Evolutionary conservation across 2,888 invertebrate genomes (phyloP).

Genomic region (Hirudinaria manillensis): DNA sequence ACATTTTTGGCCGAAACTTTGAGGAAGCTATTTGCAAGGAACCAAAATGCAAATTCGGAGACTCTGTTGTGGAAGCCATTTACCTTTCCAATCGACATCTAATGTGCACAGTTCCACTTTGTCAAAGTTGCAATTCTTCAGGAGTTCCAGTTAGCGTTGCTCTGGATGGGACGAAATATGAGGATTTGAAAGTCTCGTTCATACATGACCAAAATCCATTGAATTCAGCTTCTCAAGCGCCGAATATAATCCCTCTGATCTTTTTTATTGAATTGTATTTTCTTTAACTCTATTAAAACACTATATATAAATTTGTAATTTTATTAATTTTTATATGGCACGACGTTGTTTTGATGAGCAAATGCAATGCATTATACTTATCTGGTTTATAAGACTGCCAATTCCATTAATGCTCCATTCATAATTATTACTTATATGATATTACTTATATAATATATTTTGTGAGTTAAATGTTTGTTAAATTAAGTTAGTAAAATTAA

Average conservation of each 20-base stretch:
- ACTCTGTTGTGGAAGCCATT: not conserved
- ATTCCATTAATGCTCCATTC: too few species aligned
- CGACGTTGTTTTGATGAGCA: too few species aligned
- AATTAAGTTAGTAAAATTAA: too few species aligned
- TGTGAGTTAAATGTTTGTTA: too few species aligned
- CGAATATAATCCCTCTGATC: not conserved
- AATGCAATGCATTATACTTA: too few species aligned
- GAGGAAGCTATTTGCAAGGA: conserved; percentile 36
- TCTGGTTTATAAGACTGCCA: too few species aligned
- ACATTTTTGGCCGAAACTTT: conserved; percentile 39
- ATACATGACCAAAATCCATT: not conserved
- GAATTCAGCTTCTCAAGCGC: not conserved
- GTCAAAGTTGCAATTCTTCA: not conserved
- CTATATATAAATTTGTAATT: too few species aligned
- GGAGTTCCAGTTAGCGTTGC: not conserved
- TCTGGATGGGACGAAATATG: conserved; percentile 13
- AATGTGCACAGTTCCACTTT: conserved; percentile 36
- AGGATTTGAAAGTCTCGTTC: not conserved
- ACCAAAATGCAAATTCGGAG: conserved; percentile 37
- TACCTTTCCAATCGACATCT: conserved; percentile 36
- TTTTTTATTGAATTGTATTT: too few species aligned
- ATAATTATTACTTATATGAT: too few species aligned
- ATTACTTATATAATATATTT: too few species aligned
- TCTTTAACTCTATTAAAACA: too few species aligned
- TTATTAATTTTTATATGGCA: too few species aligned